Percentiles rank a stretch among this genome's conserved stretches.
These are phyloP conservation scores for Vanessa tameamea DNA, from an alignment of 1,140 invertebrate species.

Conservation along the genomic window DNA sequence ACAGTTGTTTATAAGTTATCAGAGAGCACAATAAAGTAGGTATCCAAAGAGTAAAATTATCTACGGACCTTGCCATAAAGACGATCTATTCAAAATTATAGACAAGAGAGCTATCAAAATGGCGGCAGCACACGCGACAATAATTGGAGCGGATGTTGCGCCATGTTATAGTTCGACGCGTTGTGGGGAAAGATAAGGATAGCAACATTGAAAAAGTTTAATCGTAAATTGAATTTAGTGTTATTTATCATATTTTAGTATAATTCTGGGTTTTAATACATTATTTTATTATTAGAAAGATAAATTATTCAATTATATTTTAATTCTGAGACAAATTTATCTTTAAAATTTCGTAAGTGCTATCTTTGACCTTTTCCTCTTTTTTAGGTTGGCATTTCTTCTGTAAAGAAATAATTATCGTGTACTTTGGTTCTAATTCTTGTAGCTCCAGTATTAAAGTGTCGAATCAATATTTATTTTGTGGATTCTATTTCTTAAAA, in stretches of 20 bases:
- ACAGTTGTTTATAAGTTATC: slow-evolving; percentile 61
- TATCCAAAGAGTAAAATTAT: slow-evolving; percentile 80
- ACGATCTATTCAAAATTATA: slow-evolving; percentile 77
- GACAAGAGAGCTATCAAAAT: slow-evolving; percentile 73
- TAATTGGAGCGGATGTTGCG: slow-evolving; percentile 32
- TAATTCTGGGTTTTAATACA: no score
- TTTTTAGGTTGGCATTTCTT: neutral
- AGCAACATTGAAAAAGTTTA: neutral
- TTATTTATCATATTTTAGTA: neutral
- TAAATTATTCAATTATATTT: no score
- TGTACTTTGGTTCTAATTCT: no score
- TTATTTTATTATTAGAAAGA: no score
- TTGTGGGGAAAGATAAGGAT: slow-evolving; percentile 5
- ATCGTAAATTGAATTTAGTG: neutral
- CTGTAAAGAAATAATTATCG: neutral
- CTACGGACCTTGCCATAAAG: slow-evolving; percentile 79
- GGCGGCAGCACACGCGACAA: slow-evolving; percentile 45
- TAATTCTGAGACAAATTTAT: no score
- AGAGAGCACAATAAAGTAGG: slow-evolving; percentile 66
- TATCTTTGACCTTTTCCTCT: neutral
- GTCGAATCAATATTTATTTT: no score
- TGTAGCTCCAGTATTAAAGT: no score
- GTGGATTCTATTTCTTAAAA: no score
- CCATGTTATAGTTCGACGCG: slow-evolving; percentile 22
- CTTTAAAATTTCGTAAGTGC: no score